phyloP scores from a whole-genome alignment of 1,140 invertebrate species.

The Aphelenchoides fujianensis region DNA sequence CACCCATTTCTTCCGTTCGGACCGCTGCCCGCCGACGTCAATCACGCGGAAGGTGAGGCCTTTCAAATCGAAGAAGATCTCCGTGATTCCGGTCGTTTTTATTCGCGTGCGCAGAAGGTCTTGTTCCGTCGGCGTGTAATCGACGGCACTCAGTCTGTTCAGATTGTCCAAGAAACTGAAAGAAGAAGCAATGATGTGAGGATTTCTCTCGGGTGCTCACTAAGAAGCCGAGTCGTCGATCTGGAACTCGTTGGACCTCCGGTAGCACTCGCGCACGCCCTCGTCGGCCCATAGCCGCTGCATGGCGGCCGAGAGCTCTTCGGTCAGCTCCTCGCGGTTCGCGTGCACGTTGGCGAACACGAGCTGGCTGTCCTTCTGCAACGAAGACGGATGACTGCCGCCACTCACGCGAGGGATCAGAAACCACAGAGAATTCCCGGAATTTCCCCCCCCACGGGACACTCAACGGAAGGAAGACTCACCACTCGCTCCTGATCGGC shows the following conservation, averaged over 20 bases:
- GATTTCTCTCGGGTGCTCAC: conserved; percentile 57
- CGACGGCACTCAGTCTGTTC: conserved; percentile 45
- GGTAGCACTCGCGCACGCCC: conserved; percentile 72
- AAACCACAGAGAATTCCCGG: conserved; percentile 19
- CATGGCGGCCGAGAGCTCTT: conserved; percentile 58
- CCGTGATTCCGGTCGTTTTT: conserved; percentile 61
- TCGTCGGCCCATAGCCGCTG: conserved; percentile 66
- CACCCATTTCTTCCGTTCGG: conserved; percentile 74
- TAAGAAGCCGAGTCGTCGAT: conserved; percentile 76
- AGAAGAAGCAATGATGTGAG: too few relatives aligned
- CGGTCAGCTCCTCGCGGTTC: conserved; percentile 61
- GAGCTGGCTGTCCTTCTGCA: conserved; percentile 58
- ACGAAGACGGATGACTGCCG: too few relatives aligned
- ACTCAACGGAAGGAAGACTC: too few relatives aligned
- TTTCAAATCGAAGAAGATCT: conserved; percentile 61
- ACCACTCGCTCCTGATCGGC: conserved; percentile 56
- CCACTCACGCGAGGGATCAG: too few relatives aligned
- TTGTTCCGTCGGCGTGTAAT: conserved; percentile 60
- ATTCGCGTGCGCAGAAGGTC: conserved; percentile 59
- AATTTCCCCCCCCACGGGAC: too few relatives aligned
- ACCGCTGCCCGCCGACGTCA: conserved; percentile 72
- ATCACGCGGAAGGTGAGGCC: conserved; percentile 63
- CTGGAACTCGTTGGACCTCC: conserved; percentile 75
- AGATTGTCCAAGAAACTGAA: conserved; percentile 62
- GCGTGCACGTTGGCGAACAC: conserved; percentile 62